These are phyloP conservation scores for Microplitis deprimator DNA, from an alignment of 2,888 invertebrate species.

Conservation along the genomic window DNA sequence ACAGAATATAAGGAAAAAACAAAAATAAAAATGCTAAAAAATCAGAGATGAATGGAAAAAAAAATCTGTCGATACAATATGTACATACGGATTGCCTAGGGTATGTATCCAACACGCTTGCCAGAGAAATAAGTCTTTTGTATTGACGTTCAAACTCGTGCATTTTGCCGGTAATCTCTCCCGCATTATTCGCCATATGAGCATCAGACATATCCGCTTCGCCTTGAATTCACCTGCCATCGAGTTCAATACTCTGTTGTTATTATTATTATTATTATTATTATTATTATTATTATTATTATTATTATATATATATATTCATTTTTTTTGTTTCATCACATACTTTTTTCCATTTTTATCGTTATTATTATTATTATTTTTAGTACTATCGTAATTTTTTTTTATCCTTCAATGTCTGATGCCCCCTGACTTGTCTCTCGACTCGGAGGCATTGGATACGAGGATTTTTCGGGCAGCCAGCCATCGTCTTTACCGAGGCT, in stretches of 20 bases:
- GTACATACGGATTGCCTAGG: background rate
- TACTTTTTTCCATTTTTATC: background rate
- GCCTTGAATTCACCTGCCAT: slow-evolving; percentile 36
- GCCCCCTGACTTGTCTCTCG: slow-evolving; percentile 2
- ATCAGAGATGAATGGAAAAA: background rate
- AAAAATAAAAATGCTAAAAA: background rate
- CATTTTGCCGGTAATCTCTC: slow-evolving; percentile 12
- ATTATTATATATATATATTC: slow-evolving; percentile 2
- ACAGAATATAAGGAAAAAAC: background rate
- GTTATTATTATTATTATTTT: background rate
- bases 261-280: slow-evolving; percentile 24
- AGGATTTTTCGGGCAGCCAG: slow-evolving; percentile 26
- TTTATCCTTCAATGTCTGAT: slow-evolving; percentile 2
- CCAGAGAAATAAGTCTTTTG: slow-evolving; percentile 7
- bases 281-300: background rate
- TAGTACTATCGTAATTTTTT: slow-evolving; percentile 2
- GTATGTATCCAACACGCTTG: background rate
- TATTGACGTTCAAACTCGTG: slow-evolving; percentile 6
- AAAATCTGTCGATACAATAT: background rate
- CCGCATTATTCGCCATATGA: slow-evolving; percentile 10
- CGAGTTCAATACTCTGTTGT: slow-evolving; percentile 31
- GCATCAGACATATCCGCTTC: slow-evolving; percentile 30
- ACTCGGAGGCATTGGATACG: slow-evolving; percentile 3
- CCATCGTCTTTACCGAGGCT: slow-evolving; percentile 12
- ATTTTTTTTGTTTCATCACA: background rate